These are phyloP conservation scores for Cinclus cinclus DNA, from an alignment of 2,113 vertebrate species.

Conservation along the genomic window DNA sequence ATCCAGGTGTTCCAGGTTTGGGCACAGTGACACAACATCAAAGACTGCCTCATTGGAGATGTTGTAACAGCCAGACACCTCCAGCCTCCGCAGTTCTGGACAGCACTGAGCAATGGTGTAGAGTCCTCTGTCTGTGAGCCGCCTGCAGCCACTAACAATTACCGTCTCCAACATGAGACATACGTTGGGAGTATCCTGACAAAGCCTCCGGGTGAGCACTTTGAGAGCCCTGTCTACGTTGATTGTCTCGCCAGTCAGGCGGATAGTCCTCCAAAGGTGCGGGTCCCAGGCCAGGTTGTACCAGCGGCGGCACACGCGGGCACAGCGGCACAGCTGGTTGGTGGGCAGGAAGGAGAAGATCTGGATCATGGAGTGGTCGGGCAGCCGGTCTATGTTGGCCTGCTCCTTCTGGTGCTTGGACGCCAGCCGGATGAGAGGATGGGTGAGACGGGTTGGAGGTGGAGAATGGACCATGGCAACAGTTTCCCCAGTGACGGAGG, in stretches of 20 bases:
- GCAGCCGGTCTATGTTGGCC: conserved; percentile 85
- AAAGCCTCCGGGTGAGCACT: conserved; percentile 92
- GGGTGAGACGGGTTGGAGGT: conserved; percentile 80
- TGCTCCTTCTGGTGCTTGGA: conserved; percentile 82
- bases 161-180: conserved; percentile 96
- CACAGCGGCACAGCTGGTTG: conserved; percentile 94
- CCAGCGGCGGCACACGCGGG: conserved; percentile 92
- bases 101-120: conserved; percentile 93
- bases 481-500: conserved; percentile 87
- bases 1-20: conserved; percentile 94
- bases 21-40: conserved; percentile 93
- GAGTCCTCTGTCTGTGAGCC: conserved; percentile 95
- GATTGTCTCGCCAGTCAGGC: conserved; percentile 89
- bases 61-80: conserved; percentile 93
- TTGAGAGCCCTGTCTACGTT: conserved; percentile 92
- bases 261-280: conserved; percentile 89
- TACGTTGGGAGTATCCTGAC: conserved; percentile 97
- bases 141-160: conserved; percentile 88
- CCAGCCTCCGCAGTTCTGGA: conserved; percentile 89
- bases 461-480: conserved; percentile 92
- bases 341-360: conserved; percentile 92
- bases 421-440: conserved; percentile 80
- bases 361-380: conserved; percentile 86
- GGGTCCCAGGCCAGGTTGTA: conserved; percentile 98
- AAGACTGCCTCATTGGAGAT: conserved; percentile 95